Percentiles rank a stretch among this genome's conserved stretches.
phyloP scores from a whole-genome alignment of 2,113 vertebrate genomes.

The Anoplopoma fimbria region DNA sequence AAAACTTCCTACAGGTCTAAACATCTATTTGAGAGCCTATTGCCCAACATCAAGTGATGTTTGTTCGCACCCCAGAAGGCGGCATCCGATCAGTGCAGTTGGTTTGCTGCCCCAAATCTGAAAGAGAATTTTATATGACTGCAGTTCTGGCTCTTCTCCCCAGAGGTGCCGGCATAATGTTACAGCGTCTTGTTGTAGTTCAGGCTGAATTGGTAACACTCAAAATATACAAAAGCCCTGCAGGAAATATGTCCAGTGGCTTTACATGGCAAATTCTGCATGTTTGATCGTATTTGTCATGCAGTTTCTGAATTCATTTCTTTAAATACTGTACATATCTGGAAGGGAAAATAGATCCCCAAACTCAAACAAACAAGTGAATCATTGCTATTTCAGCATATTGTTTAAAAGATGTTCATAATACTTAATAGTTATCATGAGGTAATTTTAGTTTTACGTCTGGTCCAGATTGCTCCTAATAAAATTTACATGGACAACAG shows the following conservation, averaged over 20 bases:
- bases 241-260: conserved; percentile 4
- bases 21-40: neutral
- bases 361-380: neutral
- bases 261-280: conserved; percentile 14
- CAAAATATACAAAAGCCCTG: conserved; percentile 15
- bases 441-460: conserved; percentile 18
- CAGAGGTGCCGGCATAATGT: conserved; percentile 13
- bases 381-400: neutral
- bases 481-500: conserved; percentile 22
- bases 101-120: conserved; percentile 32
- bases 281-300: neutral
- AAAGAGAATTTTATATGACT: conserved; percentile 17
- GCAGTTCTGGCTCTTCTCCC: conserved; percentile 31
- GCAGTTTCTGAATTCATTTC: neutral
- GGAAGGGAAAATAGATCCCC: neutral
- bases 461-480: conserved; percentile 43
- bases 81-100: conserved; percentile 51
- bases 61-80: conserved; percentile 59
- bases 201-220: conserved; percentile 24
- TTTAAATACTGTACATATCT: neutral
- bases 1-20: neutral
- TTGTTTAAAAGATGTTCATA: conserved; percentile 7
- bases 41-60: neutral
- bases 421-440: neutral
- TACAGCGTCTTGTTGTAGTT: conserved; percentile 25